These are phyloP conservation scores for Theretra japonica DNA, from an alignment of 2,888 invertebrate species.

Conservation along the genomic window DNA sequence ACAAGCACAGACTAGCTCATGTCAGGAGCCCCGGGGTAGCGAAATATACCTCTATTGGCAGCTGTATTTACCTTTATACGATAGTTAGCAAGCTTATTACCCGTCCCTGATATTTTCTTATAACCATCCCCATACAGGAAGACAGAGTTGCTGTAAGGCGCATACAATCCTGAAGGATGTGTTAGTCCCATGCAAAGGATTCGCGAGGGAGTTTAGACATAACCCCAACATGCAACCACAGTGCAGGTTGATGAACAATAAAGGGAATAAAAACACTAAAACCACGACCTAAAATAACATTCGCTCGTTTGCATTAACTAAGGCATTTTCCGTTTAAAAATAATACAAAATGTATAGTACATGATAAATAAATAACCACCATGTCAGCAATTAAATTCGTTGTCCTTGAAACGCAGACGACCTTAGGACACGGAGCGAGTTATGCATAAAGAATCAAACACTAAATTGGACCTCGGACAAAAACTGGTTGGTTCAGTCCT, in stretches of 20 bases:
- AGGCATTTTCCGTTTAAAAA: conserved; percentile 19
- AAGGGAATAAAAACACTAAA: not conserved
- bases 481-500: conserved; percentile 73
- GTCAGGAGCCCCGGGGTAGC: too few relatives aligned
- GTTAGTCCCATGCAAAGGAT: too few relatives aligned
- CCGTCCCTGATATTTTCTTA: too few relatives aligned
- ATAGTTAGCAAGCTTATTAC: too few relatives aligned
- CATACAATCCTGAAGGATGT: too few relatives aligned
- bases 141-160: too few relatives aligned
- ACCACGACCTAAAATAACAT: not conserved
- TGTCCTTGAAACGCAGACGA: conserved; percentile 79
- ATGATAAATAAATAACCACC: conserved; percentile 37
- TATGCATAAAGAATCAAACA: conserved; percentile 82
- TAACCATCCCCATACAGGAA: too few relatives aligned
- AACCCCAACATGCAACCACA: not conserved
- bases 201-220: too few relatives aligned
- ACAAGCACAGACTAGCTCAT: too few relatives aligned
- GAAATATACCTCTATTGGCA: too few relatives aligned
- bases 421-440: conserved; percentile 75
- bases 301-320: not conserved
- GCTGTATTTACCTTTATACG: too few relatives aligned
- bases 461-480: conserved; percentile 74
- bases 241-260: not conserved
- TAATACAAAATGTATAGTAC: conserved; percentile 15
- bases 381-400: conserved; percentile 61